These are phyloP conservation scores for Acridotheres tristis DNA, from an alignment of 2,797 vertebrate genomes.

Conservation along the genomic window DNA sequence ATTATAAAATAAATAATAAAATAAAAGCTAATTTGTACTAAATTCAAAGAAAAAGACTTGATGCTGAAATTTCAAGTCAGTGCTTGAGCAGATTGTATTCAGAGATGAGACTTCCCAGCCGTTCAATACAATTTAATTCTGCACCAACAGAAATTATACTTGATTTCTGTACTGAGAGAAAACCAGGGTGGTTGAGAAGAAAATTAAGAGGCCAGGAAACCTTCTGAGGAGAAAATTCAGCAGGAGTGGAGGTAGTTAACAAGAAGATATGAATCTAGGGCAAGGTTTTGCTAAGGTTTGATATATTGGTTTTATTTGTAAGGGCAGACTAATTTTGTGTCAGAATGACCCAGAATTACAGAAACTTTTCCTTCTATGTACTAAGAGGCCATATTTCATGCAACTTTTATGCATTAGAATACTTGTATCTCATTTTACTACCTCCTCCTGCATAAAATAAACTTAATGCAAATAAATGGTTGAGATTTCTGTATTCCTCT, in stretches of 20 bases:
- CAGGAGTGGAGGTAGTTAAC: background rate
- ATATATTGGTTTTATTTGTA: slow-evolving; percentile 27
- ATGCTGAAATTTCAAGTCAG: background rate
- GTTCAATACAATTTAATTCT: background rate
- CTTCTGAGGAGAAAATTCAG: background rate
- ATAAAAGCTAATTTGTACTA: background rate
- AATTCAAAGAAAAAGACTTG: background rate
- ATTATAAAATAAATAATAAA: background rate
- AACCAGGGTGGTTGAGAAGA: background rate
- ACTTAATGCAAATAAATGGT: background rate
- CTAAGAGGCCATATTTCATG: slow-evolving; percentile 17
- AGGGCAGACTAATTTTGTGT: slow-evolving; percentile 46
- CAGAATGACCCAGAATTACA: slow-evolving; percentile 60
- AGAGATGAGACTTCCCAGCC: background rate
- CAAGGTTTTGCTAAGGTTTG: slow-evolving; percentile 23
- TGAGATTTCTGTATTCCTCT: background rate
- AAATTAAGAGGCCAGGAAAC: background rate
- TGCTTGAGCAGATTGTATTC: background rate
- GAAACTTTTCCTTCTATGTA: slow-evolving; percentile 42
- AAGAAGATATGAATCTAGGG: slow-evolving; percentile 33
- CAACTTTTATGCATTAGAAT: background rate
- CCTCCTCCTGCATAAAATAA: background rate
- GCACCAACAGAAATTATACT: background rate
- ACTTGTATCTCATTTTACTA: background rate
- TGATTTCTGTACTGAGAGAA: background rate